These are phyloP conservation scores for Orthochromis indermauri DNA, from an alignment of 2,113 vertebrate genomes.

Conservation along the genomic window DNA sequence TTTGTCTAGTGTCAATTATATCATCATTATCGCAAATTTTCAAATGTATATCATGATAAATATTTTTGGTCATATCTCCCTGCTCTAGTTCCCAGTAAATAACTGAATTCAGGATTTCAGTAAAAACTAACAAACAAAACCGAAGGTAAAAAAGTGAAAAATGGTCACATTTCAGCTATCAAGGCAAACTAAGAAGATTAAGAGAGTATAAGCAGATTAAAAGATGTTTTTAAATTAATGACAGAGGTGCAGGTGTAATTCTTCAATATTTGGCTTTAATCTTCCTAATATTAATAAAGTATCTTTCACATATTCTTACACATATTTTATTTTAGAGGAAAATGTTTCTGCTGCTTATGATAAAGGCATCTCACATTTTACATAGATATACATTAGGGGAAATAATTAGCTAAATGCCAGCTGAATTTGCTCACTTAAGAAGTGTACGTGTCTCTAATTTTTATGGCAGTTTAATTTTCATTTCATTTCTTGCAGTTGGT, in stretches of 20 bases:
- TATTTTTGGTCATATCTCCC: background rate
- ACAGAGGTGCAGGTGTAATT: background rate
- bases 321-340: background rate
- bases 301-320: background rate
- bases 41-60: rapidly evolving
- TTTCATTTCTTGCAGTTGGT: background rate
- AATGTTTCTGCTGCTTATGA: background rate
- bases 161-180: background rate
- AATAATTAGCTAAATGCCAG: background rate
- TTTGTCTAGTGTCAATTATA: background rate
- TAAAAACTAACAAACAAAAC: background rate
- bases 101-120: background rate
- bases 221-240: background rate
- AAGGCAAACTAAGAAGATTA: background rate
- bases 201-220: background rate
- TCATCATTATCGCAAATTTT: background rate
- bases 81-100: background rate
- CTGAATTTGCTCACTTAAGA: background rate
- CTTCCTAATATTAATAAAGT: background rate
- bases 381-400: background rate
- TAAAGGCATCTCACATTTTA: background rate
- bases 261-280: background rate
- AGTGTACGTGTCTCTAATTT: background rate
- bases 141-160: background rate
- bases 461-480: background rate